A percentile compares a stretch with the other conserved stretches of the same genome.
Evolutionary conservation across 2,797 vertebrate genomes (phyloP).

Genomic region (Chiroxiphia lanceolata): DNA sequence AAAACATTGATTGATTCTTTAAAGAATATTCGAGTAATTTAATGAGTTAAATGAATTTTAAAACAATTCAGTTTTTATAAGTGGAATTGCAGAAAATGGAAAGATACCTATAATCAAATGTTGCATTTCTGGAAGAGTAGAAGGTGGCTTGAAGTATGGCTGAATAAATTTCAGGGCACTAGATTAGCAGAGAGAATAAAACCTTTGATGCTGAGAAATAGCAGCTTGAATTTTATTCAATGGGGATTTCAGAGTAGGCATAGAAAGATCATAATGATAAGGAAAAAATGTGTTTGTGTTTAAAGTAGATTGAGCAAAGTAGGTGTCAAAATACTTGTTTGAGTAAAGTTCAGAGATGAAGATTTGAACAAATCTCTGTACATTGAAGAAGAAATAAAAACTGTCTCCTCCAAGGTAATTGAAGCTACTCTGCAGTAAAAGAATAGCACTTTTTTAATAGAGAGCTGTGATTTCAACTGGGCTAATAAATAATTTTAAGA

Average conservation of each 20-base stretch:
- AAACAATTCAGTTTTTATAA: background rate
- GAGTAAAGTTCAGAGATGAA: background rate
- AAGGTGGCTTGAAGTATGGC: background rate
- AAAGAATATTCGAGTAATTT: background rate
- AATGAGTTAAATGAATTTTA: background rate
- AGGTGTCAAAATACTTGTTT: background rate
- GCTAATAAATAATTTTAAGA: background rate
- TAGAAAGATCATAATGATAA: background rate
- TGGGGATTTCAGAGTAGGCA: background rate
- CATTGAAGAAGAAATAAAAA: background rate
- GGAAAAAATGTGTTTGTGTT: background rate
- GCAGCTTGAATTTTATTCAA: background rate
- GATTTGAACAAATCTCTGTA: background rate
- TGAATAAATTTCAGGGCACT: background rate
- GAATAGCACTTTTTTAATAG: background rate
- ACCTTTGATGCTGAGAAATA: background rate
- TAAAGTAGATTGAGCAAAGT: background rate
- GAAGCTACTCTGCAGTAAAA: background rate
- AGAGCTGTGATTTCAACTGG: background rate
- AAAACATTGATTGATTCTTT: background rate
- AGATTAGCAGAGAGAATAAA: background rate
- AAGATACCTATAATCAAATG: background rate
- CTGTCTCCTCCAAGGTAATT: background rate
- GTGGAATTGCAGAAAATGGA: background rate
- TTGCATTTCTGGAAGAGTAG: background rate